phyloP scores from a whole-genome alignment of 2,113 vertebrate species.

The Cacatua alba region DNA sequence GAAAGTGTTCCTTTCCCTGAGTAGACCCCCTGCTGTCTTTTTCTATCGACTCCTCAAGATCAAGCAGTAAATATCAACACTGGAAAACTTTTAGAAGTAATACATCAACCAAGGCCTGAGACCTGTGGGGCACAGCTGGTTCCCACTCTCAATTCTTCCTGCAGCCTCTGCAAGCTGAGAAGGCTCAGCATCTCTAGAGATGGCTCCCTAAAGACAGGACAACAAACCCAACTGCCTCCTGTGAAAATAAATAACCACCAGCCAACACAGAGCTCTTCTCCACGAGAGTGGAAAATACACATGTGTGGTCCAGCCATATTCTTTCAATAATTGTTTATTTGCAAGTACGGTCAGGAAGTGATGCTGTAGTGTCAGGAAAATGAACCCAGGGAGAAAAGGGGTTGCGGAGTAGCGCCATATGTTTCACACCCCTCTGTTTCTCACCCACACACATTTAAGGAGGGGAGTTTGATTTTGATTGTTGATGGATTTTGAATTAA shows the following conservation, averaged over 20 bases:
- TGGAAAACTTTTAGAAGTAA: background rate
- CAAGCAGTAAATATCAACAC: background rate
- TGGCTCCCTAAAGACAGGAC: background rate
- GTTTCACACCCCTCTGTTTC: background rate
- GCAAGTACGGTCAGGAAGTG: background rate
- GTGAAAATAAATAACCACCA: slow-evolving; percentile 35
- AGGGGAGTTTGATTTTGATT: background rate
- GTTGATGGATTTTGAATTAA: slow-evolving; percentile 4
- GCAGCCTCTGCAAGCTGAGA: slow-evolving; percentile 16
- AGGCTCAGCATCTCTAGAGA: background rate
- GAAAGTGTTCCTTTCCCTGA: background rate
- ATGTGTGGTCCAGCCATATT: slow-evolving; percentile 45
- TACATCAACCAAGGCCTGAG: background rate
- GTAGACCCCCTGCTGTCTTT: background rate
- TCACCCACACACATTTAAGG: background rate
- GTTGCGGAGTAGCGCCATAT: background rate
- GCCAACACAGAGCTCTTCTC: background rate
- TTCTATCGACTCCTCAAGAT: background rate
- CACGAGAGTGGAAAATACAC: background rate
- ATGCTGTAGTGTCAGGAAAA: background rate
- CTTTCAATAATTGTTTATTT: slow-evolving; percentile 34
- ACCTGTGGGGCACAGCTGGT: background rate
- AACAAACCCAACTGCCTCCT: background rate
- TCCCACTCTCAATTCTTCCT: background rate
- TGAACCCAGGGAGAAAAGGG: background rate